Base-by-base conservation (phyloP, 1,140 invertebrate species). In the Triops cancriformis region DNA sequence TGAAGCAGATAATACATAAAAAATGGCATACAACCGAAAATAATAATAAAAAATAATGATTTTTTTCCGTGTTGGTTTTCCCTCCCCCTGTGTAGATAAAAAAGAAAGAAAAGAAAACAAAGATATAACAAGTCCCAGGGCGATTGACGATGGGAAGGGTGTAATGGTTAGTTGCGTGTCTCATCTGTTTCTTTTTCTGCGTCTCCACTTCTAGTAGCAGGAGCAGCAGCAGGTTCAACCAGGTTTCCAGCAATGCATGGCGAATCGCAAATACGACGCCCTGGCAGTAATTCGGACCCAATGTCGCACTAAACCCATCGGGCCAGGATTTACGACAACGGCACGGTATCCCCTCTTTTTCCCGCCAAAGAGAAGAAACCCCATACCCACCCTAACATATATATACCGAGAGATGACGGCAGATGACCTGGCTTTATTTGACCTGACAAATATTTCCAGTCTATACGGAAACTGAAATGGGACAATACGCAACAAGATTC, bases 231-330 rank as follows among this genome's bases (percentile, higher is more conserved):
- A 64, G 51, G 51, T 64, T 64, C 23, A 23, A 23, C 51, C 51
- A 64, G 51, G 51, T 64, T 45, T 23, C 51, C n/a, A 64, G 51
- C 51, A 64, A 64, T 64, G 51, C 51, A 64, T 64, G 51, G 51
- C 51, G 51, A 64, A 64, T 64, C 51, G 51, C 51, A 64, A 64
- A 64, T 64, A 64, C 51, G 51, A 64, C 51, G 51, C 51, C 51
- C 51, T 64, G 51, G 14, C 51, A 64, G 51, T 64, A 64, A 64
- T 64, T 64, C 51, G 51, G 51, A 64, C 51, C 51, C 51, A 64
- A 64, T 64, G 51, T 64, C 51, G 51, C 51, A 64, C 51, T 64
- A 64, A 64, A 64, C 51, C 51, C 51, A 64, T 64, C 51, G 51
- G 31, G 51, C 51, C 51, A 64, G 51, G 51, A 64, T 64, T 64